phyloP scores from a whole-genome alignment of 2,797 vertebrate species.

The Dermochelys coriacea region DNA sequence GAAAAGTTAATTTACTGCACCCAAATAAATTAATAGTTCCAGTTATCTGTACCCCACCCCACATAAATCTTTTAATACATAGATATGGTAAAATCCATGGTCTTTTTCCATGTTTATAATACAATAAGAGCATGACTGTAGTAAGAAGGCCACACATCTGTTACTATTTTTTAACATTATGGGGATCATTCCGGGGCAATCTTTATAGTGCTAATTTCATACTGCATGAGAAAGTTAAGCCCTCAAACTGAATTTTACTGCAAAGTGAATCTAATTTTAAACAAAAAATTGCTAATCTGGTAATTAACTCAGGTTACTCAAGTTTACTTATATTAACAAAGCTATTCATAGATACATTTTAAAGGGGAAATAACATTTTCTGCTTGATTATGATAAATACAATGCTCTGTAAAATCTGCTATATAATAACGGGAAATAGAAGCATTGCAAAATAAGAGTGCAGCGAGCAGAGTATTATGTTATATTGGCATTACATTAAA shows the following conservation, averaged over 20 bases:
- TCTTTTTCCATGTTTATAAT: not conserved
- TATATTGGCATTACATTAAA: slow-evolving; percentile 42
- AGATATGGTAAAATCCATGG: not conserved
- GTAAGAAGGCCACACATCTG: not conserved
- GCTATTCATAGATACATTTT: slow-evolving; percentile 61
- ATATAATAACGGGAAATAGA: slow-evolving; percentile 46
- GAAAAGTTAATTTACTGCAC: slow-evolving; percentile 30
- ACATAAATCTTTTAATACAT: slow-evolving; percentile 16
- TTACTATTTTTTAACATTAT: not conserved
- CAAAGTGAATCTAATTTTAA: slow-evolving; percentile 54
- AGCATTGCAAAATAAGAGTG: not conserved
- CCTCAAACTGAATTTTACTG: slow-evolving; percentile 25
- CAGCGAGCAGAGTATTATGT: slow-evolving; percentile 23
- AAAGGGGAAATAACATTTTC: slow-evolving; percentile 71
- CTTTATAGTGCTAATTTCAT: not conserved
- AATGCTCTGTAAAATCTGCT: slow-evolving; percentile 59
- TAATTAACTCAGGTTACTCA: slow-evolving; percentile 55
- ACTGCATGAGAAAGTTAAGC: not conserved
- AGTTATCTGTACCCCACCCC: not conserved
- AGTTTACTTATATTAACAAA: slow-evolving; percentile 62
- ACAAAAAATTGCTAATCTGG: slow-evolving; percentile 25
- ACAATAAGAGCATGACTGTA: not conserved
- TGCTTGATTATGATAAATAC: slow-evolving; percentile 70
- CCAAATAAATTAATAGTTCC: not conserved
- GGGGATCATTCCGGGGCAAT: not conserved